Conservation (phyloP, 2,113 vertebrate species). For the Suncus etruscus region DNA sequence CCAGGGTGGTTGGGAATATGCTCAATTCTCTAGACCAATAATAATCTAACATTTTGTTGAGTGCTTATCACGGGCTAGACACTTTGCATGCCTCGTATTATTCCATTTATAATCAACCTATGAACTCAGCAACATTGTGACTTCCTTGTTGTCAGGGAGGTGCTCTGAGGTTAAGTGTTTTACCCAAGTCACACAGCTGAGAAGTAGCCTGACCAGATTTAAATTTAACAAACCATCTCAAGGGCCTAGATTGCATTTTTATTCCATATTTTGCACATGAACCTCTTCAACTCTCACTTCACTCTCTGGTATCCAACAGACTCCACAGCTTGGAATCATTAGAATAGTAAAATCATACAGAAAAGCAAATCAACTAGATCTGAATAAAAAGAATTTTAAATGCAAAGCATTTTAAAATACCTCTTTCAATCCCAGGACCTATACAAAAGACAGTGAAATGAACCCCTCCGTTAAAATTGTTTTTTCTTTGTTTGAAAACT, state of each 20-base stretch:
- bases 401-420: not conserved
- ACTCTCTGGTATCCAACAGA: not conserved
- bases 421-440: slow-evolving; percentile 29
- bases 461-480: slow-evolving; percentile 2
- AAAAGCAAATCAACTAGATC: not conserved
- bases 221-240: not conserved
- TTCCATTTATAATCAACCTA: slow-evolving; percentile 37
- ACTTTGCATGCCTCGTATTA: not conserved
- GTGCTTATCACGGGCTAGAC: slow-evolving; percentile 23
- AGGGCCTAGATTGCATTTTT: not conserved
- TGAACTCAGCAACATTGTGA: not conserved
- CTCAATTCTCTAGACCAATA: not conserved
- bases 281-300: not conserved
- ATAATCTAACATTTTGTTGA: slow-evolving; percentile 27
- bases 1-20: not conserved
- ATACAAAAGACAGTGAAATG: slow-evolving; percentile 50
- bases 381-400: not conserved
- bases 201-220: not conserved
- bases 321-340: not conserved
- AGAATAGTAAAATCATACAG: not conserved
- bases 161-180: slow-evolving; percentile 33
- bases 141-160: slow-evolving; percentile 45
- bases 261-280: not conserved
- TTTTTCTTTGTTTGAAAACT: slow-evolving; percentile 63
- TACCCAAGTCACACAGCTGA: slow-evolving; percentile 35